Evolutionary conservation across 2,888 invertebrate species (phyloP), one percentile per base, ranked within the genome.

Genomic region (Aphrophora alni): DNA sequence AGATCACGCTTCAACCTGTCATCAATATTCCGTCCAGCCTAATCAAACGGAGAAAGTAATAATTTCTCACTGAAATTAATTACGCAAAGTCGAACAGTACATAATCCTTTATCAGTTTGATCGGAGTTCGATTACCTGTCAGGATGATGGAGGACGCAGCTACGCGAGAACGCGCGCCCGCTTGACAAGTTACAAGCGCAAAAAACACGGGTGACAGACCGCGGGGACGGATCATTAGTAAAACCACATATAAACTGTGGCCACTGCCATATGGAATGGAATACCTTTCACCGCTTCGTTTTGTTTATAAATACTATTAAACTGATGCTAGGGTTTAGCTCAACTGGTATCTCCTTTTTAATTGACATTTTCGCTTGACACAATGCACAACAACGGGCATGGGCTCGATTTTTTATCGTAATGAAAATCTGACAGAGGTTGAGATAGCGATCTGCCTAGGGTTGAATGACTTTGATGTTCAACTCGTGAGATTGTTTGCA

Each of bases 361-460:
- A 79, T 79, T 79, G 78, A 79, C 78, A 79, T 79, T 79, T 79
- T 79, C 74, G 74, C 78, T 74, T 79, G 78, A 79, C 68, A 79
- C 78, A 79, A 79, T 79, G 78, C 78, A 44, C 78, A 26, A 73
- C 78, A 38, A 28, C 73, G n/a, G 71, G 25, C 78, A 28, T 21
- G 59, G 59, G 27, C 59, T 74, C 59, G 78, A 79, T 79, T 79
- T 79, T 79, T 79, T 74, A 79, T 79, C 78, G 74, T 38, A 59
- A 79, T 74, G 74, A 79, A 72, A 79, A 79, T 79, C 78, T 79
- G 78, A 79, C 78, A 74, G 74, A 74, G 78, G 69, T 38, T 59
- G 68, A 73, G 78, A 79, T 79, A 74, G 78, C 74, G 74, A 79
- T 79, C 78, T 33, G 74, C 59, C 44, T 28, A 68, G 72, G 69